Evolutionary conservation across 2,888 invertebrate genomes (phyloP).

Genomic region (Leptinotarsa tumamoca): DNA sequence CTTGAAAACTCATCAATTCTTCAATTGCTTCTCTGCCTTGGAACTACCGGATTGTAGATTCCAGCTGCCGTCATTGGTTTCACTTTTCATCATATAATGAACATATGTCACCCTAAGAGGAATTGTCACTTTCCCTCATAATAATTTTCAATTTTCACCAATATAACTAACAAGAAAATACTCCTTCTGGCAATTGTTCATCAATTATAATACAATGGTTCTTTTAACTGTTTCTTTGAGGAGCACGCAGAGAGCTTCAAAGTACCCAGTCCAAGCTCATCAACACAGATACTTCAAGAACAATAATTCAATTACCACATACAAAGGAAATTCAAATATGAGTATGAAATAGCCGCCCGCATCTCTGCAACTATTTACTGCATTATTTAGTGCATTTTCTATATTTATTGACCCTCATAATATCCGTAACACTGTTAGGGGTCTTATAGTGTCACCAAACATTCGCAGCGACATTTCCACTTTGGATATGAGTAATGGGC

Average conservation of each 20-base stretch:
- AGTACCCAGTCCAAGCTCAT: slow-evolving; percentile 1
- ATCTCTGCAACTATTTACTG: slow-evolving; percentile 6
- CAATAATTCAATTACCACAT: slow-evolving; percentile 5
- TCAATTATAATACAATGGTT: background rate
- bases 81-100: too few species aligned
- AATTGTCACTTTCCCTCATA: background rate
- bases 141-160: background rate
- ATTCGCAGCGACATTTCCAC: slow-evolving; percentile 25
- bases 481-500: slow-evolving; percentile 24
- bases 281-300: slow-evolving; percentile 17
- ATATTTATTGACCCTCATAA: slow-evolving; percentile 27
- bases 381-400: slow-evolving; percentile 9
- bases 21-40: too few species aligned
- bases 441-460: slow-evolving; percentile 22
- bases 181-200: background rate
- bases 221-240: background rate
- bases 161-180: background rate
- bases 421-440: slow-evolving; percentile 13
- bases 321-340: slow-evolving; percentile 10
- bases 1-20: too few species aligned
- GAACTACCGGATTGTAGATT: too few species aligned
- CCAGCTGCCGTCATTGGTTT: too few species aligned
- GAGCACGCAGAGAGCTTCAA: background rate
- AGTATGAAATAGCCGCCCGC: slow-evolving; percentile 31
- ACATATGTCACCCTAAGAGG: too few species aligned